Evolutionary conservation across 2,888 invertebrate genomes (phyloP).

Genomic region (Lasioglossum morio): DNA sequence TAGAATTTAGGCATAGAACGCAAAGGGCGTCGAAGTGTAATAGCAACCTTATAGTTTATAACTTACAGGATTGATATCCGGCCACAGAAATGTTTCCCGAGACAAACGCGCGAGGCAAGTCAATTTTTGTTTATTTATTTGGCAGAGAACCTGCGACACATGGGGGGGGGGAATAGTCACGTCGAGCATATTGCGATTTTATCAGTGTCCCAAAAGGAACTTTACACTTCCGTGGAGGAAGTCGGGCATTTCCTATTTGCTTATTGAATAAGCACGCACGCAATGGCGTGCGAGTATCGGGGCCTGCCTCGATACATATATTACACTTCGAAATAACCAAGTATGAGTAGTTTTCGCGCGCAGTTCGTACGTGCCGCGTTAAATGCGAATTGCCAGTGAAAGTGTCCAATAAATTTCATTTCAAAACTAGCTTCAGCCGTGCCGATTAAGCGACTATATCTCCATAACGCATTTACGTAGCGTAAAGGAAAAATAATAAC

Average conservation of each 20-base stretch:
- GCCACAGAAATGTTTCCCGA: not conserved
- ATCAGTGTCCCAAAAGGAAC: slow-evolving; percentile 54
- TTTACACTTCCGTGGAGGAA: slow-evolving; percentile 66
- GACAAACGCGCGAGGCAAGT: not conserved
- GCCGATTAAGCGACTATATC: not conserved
- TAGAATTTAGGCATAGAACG: not conserved
- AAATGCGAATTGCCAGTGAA: slow-evolving; percentile 31
- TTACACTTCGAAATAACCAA: slow-evolving; percentile 37
- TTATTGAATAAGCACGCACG: slow-evolving; percentile 70
- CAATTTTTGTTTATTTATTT: not conserved
- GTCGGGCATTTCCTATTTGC: slow-evolving; percentile 70
- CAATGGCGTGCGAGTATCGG: slow-evolving; percentile 49
- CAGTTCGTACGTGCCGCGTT: slow-evolving; percentile 3
- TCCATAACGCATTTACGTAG: not conserved
- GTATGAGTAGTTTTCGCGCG: slow-evolving; percentile 6
- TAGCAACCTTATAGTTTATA: not conserved
- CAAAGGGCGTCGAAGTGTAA: not conserved
- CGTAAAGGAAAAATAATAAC: not conserved
- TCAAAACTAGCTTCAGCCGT: not conserved
- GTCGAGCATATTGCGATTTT: slow-evolving; percentile 42
- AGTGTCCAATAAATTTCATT: not conserved
- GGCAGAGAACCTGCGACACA: slow-evolving; percentile 20
- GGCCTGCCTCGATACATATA: slow-evolving; percentile 30
- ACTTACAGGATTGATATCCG: not conserved
- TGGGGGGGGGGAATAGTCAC: slow-evolving; percentile 9